phyloP scores from a whole-genome alignment of 2,113 vertebrate species.

The Hystrix brachyura region DNA sequence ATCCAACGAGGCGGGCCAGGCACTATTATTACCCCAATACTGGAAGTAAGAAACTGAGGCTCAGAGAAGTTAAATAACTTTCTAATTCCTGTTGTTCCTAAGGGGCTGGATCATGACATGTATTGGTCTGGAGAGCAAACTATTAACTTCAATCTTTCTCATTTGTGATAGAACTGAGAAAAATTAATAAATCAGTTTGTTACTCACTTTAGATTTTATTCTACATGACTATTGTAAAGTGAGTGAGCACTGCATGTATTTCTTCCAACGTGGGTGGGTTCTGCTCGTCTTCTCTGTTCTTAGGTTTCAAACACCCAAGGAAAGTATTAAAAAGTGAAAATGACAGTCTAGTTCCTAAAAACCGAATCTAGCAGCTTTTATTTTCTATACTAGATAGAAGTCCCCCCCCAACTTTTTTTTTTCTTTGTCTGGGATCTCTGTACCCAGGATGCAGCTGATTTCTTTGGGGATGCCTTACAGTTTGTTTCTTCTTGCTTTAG shows the following conservation, averaged over 20 bases:
- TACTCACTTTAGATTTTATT: constrained; percentile 22
- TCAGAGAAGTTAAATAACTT: neutral
- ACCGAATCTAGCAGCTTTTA: neutral
- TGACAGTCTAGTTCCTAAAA: neutral
- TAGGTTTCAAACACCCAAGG: neutral
- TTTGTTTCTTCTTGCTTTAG: neutral
- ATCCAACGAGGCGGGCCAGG: neutral
- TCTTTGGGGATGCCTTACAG: neutral
- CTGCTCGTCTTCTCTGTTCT: neutral
- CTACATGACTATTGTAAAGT: neutral
- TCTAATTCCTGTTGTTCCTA: neutral
- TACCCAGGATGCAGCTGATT: neutral
- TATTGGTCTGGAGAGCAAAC: neutral
- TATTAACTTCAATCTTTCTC: neutral
- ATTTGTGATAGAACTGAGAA: constrained; percentile 35
- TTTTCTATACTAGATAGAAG: neutral
- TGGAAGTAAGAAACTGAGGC: neutral
- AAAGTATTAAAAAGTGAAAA: neutral
- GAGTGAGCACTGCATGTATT: neutral
- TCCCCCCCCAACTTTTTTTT: no score
- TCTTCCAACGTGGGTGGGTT: neutral
- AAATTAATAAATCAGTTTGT: constrained; percentile 37
- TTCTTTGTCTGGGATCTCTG: neutral
- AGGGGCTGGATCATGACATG: neutral
- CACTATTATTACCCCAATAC: neutral